Conservation (phyloP, 2,113 vertebrate species). For the Gymnarchus niloticus region DNA sequence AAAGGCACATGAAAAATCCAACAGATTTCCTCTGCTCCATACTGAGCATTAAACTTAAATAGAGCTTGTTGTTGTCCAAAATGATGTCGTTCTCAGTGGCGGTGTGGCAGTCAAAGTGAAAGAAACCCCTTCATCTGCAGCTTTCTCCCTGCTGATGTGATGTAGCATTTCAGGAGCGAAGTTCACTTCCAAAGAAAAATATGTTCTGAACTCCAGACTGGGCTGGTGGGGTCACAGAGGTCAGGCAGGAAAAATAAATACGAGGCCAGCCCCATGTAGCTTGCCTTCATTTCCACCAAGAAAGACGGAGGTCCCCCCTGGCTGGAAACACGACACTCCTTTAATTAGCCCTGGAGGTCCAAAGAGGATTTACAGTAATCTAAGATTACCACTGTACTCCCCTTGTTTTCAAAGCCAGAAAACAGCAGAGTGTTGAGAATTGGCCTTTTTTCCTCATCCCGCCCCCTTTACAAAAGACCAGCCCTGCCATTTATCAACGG, state of each 20-base stretch:
- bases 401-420: slow-evolving; percentile 13
- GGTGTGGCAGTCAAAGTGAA: not conserved
- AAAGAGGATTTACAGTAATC: slow-evolving; percentile 20
- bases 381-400: slow-evolving; percentile 17
- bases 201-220: slow-evolving; percentile 27
- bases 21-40: not conserved
- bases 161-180: slow-evolving; percentile 31
- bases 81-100: not conserved
- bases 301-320: slow-evolving; percentile 12
- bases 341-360: slow-evolving; percentile 13
- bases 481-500: slow-evolving; percentile 59
- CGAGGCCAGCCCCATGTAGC: slow-evolving; percentile 32
- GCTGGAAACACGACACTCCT: slow-evolving; percentile 16
- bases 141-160: not conserved
- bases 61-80: not conserved
- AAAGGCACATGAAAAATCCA: not conserved
- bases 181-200: slow-evolving; percentile 43
- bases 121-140: too few species aligned
- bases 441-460: not conserved
- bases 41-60: not conserved
- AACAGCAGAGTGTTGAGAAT: slow-evolving; percentile 23
- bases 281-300: not conserved
- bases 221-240: slow-evolving; percentile 25
- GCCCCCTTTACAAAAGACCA: slow-evolving; percentile 13
- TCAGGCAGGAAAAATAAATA: slow-evolving; percentile 47